Percentiles rank a stretch among this genome's conserved stretches.
These are phyloP conservation scores for Fundulus diaphanus DNA, from an alignment of 2,797 vertebrate genomes.

Conservation along the genomic window DNA sequence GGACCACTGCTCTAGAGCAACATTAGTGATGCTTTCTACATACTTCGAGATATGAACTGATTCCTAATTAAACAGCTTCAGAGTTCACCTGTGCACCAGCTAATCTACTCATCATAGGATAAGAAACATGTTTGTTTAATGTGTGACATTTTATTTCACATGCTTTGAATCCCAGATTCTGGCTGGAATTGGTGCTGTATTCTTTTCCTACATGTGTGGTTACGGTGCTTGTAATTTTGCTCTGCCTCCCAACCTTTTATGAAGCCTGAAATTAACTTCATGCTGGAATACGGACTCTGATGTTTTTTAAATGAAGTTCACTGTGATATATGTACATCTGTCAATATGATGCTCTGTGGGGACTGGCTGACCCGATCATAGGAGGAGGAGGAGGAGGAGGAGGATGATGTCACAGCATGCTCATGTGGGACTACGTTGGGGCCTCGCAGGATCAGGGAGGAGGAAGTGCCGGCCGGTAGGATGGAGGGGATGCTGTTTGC, in stretches of 20 bases:
- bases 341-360: conserved; percentile 41
- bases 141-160: not conserved
- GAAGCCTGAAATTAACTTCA: conserved; percentile 1
- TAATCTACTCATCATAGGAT: no score
- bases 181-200: not conserved
- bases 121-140: not conserved
- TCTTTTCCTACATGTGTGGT: not conserved
- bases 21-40: not conserved
- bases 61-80: no score
- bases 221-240: not conserved
- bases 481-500: conserved; percentile 17
- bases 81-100: no score
- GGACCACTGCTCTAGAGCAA: no score
- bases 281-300: not conserved
- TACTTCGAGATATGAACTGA: not conserved
- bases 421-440: conserved; percentile 34
- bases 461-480: conserved; percentile 43
- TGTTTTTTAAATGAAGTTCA: conserved; percentile 1
- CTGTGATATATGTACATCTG: conserved; percentile 35
- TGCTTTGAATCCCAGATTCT: not conserved
- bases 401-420: conserved; percentile 37
- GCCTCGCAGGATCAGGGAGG: conserved; percentile 34
- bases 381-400: not conserved
- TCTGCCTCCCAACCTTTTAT: not conserved
- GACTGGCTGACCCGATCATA: conserved; percentile 31